phyloP scores from a whole-genome alignment of 2,888 invertebrate species.

The Drosophila affinis region DNA sequence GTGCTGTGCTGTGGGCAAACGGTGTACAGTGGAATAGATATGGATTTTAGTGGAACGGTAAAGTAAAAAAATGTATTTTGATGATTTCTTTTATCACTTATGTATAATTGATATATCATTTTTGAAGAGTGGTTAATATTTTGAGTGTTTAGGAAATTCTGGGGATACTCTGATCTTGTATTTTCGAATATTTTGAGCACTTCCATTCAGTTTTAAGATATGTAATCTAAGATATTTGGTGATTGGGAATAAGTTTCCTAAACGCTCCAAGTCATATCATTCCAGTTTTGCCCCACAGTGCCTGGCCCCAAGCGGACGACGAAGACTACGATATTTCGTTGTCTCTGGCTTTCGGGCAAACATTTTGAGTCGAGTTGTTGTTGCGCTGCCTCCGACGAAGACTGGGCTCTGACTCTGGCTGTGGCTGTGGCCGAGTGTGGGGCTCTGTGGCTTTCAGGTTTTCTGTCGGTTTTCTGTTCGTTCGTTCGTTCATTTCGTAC shows the following conservation, averaged over 20 bases:
- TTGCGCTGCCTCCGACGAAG: conserved; percentile 60
- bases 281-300: conserved; percentile 44
- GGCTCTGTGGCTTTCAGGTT: conserved; percentile 34
- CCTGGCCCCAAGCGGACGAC: conserved; percentile 53
- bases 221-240: too few relatives aligned
- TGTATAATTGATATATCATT: too few relatives aligned
- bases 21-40: conserved; percentile 56
- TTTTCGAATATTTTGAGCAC: too few relatives aligned
- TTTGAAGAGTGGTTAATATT: too few relatives aligned
- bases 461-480: conserved; percentile 22
- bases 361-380: conserved; percentile 56
- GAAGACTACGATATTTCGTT: conserved; percentile 61
- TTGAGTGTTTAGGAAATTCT: too few relatives aligned
- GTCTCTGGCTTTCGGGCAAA: conserved; percentile 75
- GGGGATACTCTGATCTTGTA: too few relatives aligned
- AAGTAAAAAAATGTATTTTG: too few relatives aligned
- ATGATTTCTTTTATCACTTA: too few relatives aligned
- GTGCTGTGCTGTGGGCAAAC: conserved; percentile 35
- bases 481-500: neutral
- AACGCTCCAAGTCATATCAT: neutral
- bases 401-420: conserved; percentile 59
- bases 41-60: neutral
- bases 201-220: too few relatives aligned
- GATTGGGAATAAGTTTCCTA: too few relatives aligned
- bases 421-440: conserved; percentile 15